These are phyloP conservation scores for Propithecus deckenii DNA, from an alignment of 2,797 vertebrate genomes.

Conservation along the genomic window DNA sequence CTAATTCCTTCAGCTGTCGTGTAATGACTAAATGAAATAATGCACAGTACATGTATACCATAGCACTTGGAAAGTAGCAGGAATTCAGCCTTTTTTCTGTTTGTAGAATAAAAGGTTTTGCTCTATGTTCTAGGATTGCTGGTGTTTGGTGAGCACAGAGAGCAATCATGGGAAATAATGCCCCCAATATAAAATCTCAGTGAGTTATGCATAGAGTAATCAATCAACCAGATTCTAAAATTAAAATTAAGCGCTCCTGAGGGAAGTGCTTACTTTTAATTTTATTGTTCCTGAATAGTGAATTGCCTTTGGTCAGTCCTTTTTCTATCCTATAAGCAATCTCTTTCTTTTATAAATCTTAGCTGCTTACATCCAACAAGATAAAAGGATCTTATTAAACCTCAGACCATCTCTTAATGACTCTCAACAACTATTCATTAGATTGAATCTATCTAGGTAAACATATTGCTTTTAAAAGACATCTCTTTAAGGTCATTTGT, in stretches of 20 bases:
- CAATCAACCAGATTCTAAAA: background rate
- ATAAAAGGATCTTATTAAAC: constrained; percentile 11
- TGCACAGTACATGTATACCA: background rate
- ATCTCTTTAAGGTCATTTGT: constrained; percentile 10
- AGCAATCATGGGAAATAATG: background rate
- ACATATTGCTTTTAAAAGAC: constrained; percentile 10
- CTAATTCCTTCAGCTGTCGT: background rate
- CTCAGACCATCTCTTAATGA: constrained; percentile 9
- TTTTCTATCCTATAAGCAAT: constrained; percentile 25
- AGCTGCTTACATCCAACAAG: background rate
- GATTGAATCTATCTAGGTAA: constrained; percentile 13
- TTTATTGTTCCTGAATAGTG: constrained; percentile 19
- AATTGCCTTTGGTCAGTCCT: background rate
- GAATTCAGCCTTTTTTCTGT: background rate
- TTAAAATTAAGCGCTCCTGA: background rate
- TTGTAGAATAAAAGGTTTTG: background rate
- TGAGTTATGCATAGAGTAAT: background rate
- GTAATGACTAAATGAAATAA: background rate
- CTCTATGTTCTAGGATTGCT: background rate
- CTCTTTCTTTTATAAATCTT: background rate
- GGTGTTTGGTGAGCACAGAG: background rate
- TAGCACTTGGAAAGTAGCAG: background rate
- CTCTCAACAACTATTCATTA: constrained; percentile 9
- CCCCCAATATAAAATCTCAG: background rate
- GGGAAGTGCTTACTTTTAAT: background rate